A percentile compares a stretch with the other conserved stretches of the same genome.
phyloP scores from a whole-genome alignment of 2,888 invertebrate genomes.

The Amiota mariae region DNA sequence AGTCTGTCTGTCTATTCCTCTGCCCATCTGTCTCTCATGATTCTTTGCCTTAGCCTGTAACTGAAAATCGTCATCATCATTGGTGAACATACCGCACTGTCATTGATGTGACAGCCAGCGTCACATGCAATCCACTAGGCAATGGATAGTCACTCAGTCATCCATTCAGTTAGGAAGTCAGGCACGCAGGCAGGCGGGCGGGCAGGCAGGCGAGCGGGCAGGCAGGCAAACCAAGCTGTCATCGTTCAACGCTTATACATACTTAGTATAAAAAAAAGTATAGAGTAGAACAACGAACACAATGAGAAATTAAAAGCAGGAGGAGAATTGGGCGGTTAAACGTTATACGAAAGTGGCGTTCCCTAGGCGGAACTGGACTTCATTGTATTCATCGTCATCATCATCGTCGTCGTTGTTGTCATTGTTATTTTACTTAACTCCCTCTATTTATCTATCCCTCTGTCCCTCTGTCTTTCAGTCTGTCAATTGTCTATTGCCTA shows the following conservation, averaged over 20 bases:
- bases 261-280: too few relatives aligned
- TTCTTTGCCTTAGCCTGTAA: background rate
- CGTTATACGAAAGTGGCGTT: too few relatives aligned
- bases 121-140: conserved; percentile 19
- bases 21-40: background rate
- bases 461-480: too few relatives aligned
- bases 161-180: too few relatives aligned
- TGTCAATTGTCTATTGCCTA: background rate
- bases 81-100: conserved; percentile 47
- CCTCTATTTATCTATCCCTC: background rate
- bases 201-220: too few relatives aligned
- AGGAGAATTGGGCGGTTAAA: too few relatives aligned
- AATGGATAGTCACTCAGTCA: too few relatives aligned
- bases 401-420: conserved; percentile 47
- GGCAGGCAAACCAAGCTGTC: too few relatives aligned
- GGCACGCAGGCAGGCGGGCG: too few relatives aligned
- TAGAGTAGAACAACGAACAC: too few relatives aligned
- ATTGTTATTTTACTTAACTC: conserved; percentile 30
- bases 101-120: conserved; percentile 61
- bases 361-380: background rate
- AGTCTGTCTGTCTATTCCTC: background rate
- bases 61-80: conserved; percentile 3
- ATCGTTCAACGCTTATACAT: too few relatives aligned
- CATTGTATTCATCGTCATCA: conserved; percentile 39
- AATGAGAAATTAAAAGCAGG: too few relatives aligned